Percentiles rank a stretch among this genome's conserved stretches.
phyloP scores from a whole-genome alignment of 2,113 vertebrate species.

The Sturnira hondurensis region DNA sequence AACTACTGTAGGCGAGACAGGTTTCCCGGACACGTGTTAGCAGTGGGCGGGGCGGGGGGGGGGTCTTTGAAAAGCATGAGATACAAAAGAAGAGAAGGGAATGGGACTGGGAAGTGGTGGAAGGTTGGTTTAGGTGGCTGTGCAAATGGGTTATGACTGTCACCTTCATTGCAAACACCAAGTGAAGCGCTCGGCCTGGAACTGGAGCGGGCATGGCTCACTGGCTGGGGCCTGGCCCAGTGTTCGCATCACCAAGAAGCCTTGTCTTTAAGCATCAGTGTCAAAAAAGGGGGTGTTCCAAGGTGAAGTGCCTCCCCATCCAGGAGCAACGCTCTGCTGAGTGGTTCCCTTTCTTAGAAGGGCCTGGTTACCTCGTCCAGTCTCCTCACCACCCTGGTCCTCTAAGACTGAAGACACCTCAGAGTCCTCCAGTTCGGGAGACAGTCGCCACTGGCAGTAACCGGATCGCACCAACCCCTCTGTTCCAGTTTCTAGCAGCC shows the following conservation, averaged over 20 bases:
- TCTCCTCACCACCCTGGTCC: no score
- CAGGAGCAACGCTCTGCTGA: not conserved
- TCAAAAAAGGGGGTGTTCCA: not conserved
- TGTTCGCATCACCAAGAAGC: not conserved
- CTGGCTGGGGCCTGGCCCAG: not conserved
- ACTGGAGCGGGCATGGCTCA: fast-evolving
- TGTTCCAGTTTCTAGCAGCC: not conserved
- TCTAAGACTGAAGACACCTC: not conserved
- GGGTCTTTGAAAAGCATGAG: not conserved
- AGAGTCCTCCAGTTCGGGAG: not conserved
- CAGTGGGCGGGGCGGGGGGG: no score
- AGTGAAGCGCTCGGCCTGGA: fast-evolving
- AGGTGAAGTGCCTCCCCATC: not conserved
- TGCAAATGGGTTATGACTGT: no score
- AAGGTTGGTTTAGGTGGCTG: fast-evolving
- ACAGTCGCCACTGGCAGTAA: fast-evolving
- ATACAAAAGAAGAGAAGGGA: not conserved
- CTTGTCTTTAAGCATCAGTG: not conserved
- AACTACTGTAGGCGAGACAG: not conserved
- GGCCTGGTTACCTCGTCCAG: not conserved
- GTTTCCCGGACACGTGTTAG: not conserved
- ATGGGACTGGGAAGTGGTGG: not conserved
- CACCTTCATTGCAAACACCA: fast-evolving
- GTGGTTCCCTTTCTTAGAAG: not conserved
- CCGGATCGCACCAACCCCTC: not conserved